Conservation (phyloP, 1,140 invertebrate species). For the Eriocheir sinensis region DNA sequence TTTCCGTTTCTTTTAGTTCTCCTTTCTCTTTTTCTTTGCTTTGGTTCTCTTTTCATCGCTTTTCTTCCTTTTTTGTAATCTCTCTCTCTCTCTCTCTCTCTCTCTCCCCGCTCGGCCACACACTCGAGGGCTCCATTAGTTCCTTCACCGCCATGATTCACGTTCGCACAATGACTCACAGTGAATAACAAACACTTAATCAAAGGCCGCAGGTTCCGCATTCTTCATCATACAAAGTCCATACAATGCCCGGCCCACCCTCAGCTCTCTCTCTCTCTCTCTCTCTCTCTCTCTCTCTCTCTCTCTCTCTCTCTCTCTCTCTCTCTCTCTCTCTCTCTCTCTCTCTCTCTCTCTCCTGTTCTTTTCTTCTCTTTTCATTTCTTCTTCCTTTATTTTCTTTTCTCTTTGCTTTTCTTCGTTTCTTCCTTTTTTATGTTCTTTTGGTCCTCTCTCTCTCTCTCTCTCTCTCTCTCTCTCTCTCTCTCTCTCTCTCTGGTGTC, state of each 20-base stretch:
- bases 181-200: slow-evolving; percentile 59
- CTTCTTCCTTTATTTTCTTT: not conserved
- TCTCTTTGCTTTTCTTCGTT: slow-evolving; percentile 40
- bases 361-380: slow-evolving; percentile 26
- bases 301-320: slow-evolving; percentile 40
- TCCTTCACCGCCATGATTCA: slow-evolving; percentile 34
- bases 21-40: too few species aligned
- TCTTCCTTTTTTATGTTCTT: slow-evolving; percentile 16
- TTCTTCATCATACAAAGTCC: slow-evolving; percentile 40
- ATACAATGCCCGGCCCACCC: not conserved
- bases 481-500: slow-evolving; percentile 42
- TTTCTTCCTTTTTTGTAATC: too few species aligned
- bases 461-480: slow-evolving; percentile 60
- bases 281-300: slow-evolving; percentile 23
- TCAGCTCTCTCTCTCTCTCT: not conserved
- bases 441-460: slow-evolving; percentile 46
- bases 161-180: slow-evolving; percentile 42
- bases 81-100: not conserved
- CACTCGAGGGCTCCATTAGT: slow-evolving; percentile 46
- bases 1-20: too few species aligned
- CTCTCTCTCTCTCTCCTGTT: slow-evolving; percentile 46
- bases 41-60: not conserved
- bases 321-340: slow-evolving; percentile 60
- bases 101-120: not conserved
- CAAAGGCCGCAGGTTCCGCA: slow-evolving; percentile 16